Evolutionary conservation across 2,888 invertebrate genomes (phyloP).

Genomic region (Opisthograptis luteolata): DNA sequence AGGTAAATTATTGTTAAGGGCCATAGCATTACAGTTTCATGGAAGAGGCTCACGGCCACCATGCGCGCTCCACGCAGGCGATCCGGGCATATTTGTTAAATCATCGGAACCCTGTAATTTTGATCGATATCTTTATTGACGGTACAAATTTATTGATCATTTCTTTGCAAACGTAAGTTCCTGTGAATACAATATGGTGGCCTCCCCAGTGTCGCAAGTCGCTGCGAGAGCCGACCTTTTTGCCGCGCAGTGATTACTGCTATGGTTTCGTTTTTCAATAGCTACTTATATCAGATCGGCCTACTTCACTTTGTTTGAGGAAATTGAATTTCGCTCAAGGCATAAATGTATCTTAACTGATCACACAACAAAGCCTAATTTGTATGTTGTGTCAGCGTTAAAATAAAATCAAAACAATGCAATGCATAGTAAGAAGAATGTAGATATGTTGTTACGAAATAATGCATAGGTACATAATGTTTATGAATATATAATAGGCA

Average conservation of each 20-base stretch:
- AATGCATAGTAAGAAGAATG: not conserved
- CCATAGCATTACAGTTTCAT: conserved; percentile 76
- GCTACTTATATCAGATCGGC: conserved; percentile 78
- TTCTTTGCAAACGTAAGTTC: conserved; percentile 77
- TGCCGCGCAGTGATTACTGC: conserved; percentile 70
- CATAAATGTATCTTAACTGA: conserved; percentile 49
- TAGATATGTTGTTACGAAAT: not conserved
- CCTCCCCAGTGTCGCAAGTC: conserved; percentile 69
- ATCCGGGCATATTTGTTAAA: conserved; percentile 81
- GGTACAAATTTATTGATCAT: conserved; percentile 81
- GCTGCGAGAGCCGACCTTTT: conserved; percentile 65
- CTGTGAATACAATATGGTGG: conserved; percentile 73
- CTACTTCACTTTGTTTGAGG: conserved; percentile 71
- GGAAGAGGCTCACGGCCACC: conserved; percentile 77
- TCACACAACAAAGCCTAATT: conserved; percentile 27
- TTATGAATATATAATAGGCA: too few relatives aligned
- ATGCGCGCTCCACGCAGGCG: conserved; percentile 66
- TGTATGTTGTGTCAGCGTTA: conserved; percentile 3
- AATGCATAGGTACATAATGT: too few relatives aligned
- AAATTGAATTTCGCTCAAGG: conserved; percentile 71
- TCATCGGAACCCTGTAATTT: conserved; percentile 83
- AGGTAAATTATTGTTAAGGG: conserved; percentile 73
- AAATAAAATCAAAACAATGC: conserved; percentile 5
- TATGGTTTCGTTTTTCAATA: conserved; percentile 81
- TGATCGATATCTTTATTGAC: conserved; percentile 84